These are phyloP conservation scores for Cochlearius cochlearius DNA, from an alignment of 2,113 vertebrate genomes.

Conservation along the genomic window DNA sequence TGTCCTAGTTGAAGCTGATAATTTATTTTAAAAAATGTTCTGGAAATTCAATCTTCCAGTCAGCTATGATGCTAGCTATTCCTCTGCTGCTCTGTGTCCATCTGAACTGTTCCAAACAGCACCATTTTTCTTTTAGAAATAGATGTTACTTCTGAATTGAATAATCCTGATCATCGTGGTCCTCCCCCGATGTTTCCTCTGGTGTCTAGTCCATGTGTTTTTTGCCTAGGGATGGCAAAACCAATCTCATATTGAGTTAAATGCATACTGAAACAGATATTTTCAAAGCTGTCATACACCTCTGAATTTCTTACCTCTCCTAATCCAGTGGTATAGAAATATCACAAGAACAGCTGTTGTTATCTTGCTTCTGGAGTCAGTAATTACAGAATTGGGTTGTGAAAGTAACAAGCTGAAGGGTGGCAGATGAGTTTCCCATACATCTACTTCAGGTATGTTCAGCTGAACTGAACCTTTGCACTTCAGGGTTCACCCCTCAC, in stretches of 20 bases:
- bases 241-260: not conserved
- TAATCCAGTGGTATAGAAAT: conserved; percentile 37
- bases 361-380: not conserved
- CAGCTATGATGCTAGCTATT: not conserved
- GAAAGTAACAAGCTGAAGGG: not conserved
- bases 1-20: not conserved
- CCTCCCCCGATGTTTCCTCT: not conserved
- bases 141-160: not conserved
- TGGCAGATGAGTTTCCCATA: not conserved
- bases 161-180: not conserved
- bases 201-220: not conserved
- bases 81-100: not conserved
- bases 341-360: conserved; percentile 35
- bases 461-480: not conserved
- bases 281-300: conserved; percentile 38
- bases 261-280: conserved; percentile 15
- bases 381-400: not conserved
- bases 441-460: not conserved
- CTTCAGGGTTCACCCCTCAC: not conserved
- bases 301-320: not conserved
- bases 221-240: not conserved
- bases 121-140: not conserved
- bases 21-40: not conserved
- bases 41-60: not conserved
- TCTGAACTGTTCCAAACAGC: not conserved